These are phyloP conservation scores for Coreius guichenoti DNA, from an alignment of 2,797 vertebrate species.

Conservation along the genomic window DNA sequence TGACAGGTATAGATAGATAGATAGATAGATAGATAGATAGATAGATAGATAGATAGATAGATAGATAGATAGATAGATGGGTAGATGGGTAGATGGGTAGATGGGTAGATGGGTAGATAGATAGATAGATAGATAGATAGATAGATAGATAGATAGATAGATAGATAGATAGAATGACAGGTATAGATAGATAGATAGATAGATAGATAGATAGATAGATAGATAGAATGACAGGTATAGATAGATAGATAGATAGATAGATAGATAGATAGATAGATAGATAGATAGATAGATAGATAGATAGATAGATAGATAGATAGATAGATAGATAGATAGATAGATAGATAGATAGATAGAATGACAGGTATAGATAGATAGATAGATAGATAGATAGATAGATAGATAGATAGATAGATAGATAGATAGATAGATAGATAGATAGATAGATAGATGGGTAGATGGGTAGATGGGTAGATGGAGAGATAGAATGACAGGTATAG, in stretches of 20 bases:
- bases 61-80: too few species aligned
- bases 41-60: fast-evolving
- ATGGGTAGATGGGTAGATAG: fast-evolving
- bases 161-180: background rate
- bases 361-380: background rate
- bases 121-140: background rate
- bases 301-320: fast-evolving
- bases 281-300: background rate
- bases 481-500: too few species aligned
- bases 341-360: background rate
- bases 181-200: fast-evolving
- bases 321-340: background rate
- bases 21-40: fast-evolving
- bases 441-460: fast-evolving
- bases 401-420: background rate
- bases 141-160: background rate
- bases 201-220: fast-evolving
- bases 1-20: fast-evolving
- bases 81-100: fast-evolving
- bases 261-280: fast-evolving
- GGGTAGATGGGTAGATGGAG: fast-evolving
- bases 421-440: fast-evolving
- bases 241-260: fast-evolving
- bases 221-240: fast-evolving
- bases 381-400: background rate